Evolutionary conservation across 1,140 invertebrate species (phyloP).

Genomic region (Lineus longissimus): DNA sequence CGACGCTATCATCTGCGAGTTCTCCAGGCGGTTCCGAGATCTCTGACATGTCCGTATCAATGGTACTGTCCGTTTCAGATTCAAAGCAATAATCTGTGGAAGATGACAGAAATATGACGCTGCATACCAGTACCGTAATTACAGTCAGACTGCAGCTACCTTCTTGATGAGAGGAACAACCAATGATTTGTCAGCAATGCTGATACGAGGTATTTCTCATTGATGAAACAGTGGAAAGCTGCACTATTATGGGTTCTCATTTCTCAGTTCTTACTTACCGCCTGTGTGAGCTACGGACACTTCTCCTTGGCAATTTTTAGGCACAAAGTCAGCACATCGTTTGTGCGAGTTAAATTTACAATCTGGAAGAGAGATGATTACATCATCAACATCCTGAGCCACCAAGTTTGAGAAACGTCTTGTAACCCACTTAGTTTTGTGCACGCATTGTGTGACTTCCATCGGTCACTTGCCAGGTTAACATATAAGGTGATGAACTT

Average conservation of each 20-base stretch:
- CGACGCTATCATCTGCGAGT: constrained; percentile 15
- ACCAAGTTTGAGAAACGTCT: no score
- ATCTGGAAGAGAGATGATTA: constrained; percentile 61
- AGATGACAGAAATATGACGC: not conserved
- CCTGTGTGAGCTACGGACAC: constrained; percentile 42
- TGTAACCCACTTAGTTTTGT: no score
- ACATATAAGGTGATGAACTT: no score
- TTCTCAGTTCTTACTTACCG: constrained; percentile 39
- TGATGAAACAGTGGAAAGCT: not conserved
- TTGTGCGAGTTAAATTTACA: constrained; percentile 98
- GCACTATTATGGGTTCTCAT: not conserved
- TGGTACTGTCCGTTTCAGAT: constrained; percentile 30
- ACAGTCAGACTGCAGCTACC: no score
- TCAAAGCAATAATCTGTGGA: not conserved
- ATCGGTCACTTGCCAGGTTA: no score
- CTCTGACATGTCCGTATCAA: constrained; percentile 31
- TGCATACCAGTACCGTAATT: no score
- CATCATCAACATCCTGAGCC: no score
- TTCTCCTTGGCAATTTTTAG: constrained; percentile 93
- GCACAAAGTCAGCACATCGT: constrained; percentile 90
- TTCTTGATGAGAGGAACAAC: no score
- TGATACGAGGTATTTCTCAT: not conserved
- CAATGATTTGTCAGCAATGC: no score
- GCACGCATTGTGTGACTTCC: no score
- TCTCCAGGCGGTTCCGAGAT: constrained; percentile 25